Base-by-base conservation (phyloP, 2,888 invertebrate species). In the Aphodius sticticus region DNA sequence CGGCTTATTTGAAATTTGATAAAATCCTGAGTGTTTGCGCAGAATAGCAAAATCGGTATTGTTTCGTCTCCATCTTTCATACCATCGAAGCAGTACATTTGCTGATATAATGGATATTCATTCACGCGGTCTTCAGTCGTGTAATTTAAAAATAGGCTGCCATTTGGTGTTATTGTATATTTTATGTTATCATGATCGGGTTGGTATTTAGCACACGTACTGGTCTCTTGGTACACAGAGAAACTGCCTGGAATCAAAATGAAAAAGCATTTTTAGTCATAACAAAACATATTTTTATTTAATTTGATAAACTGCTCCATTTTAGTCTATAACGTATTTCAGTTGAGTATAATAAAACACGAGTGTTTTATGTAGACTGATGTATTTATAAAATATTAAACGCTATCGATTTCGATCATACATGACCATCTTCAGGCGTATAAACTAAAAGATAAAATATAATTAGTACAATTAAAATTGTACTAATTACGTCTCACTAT, bases 81-180 rank as follows among this genome's bases (percentile, higher is more conserved):
- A n/a, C 74, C 74, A 6, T 74, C 74, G 74, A 74, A 36, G 7
- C 74, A 74, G 35, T 74, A 74, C 74, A 74, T 74, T 74, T 74
- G 36, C n/a, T 74, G 26, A 4, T 74, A 7, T n/a, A 74, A 35
- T 35, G 74, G 6, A 4, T 74, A 74, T 35, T 16, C 53, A 12
- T 7, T 12, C 53, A 53, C 53, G 9, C 9, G 4, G 16, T 71
- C 35, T n/a, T 36, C 14, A 36, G 26, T 7, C n/a, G 37, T 16
- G 70, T 70, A 16, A 35, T 74, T 35, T 12, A 74, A n/a, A 6
- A 74, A 35, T 74, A 74, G 6, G 7, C n/a, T 26, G 0, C 74
- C 74, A 36, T 74, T n/a, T 35, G 26, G 37, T 12, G 74, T 37
- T 74, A 74, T 26, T n/a, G 74, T 74, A 26, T 36, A 36, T n/a